Base-by-base conservation (phyloP, 2,888 invertebrate species). In the Thera obeliscata region DNA sequence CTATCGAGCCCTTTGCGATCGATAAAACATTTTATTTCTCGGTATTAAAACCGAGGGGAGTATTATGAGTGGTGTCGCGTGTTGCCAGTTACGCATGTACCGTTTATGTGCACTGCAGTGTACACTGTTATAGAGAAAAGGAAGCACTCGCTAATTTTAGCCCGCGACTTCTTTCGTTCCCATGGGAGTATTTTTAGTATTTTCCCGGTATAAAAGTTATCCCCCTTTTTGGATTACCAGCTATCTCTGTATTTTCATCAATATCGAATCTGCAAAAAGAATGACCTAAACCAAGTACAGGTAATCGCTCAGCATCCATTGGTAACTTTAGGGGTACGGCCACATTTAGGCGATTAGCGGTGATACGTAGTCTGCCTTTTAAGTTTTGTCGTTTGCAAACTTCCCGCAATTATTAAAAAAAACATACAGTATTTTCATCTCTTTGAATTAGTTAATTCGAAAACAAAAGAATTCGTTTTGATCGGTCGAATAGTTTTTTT, bases 51-150 rank as follows among this genome's bases (percentile, higher is more conserved):
- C 80, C 78, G 80, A 82, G 88, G 89, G 87, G 84, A 78, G 83
- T 66, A 43, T 72, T 85, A 85, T 82, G 86, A 90, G 88, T 83
- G 84, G 81, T 77, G 90, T 84, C 91, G 90, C 91, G 91, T 91
- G 91, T 85, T 79, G 72, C 81, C 84, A 82, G 87, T 89, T 89
- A 89, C 69, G 67, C 61, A 66, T 69, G 64, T 68, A 63, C 68
- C 62, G 58, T 71, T 75, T 70, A 72, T 65, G 69, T 63, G 63
- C 49, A 52, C 61, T 33, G 62, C 66, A 69, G 54, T 68, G 62
- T 69, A 67, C 64, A 11, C 52, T 60, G 12, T 22, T 46, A 61
- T 67, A 59, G 63, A 56, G 49, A 43, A 36, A 22, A 67, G 59
- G 36, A 43, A 64, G 57, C 46, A 46, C 2, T 9, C 9, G 9